Evolutionary conservation across 1,140 invertebrate species (phyloP), one percentile per base, ranked within the genome.

Genomic region (Zaprionus taronus): DNA sequence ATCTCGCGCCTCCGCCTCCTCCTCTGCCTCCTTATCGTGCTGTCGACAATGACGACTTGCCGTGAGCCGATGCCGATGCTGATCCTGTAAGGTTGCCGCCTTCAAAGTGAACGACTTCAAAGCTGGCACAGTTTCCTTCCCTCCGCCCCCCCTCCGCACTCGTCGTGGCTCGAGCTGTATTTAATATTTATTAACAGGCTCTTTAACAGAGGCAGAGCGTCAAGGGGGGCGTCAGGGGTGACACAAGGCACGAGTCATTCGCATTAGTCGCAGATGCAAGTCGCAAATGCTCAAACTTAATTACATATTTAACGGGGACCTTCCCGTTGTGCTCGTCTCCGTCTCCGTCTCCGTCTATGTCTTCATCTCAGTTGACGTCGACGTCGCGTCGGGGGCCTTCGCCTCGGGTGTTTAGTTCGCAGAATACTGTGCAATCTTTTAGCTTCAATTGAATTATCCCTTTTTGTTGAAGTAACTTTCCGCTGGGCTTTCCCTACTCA

Each of bases 141-240:
- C 47, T 22, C 0, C 17, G 5, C 20, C 14, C 47, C 47, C 11
- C 4, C 11, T 22, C 5, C 9, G 7, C 47, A 51, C 47, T 71
- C 70, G 61, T 71, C 68, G 60, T 63, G 34, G 61, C 62, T 57
- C 74, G 47, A 77, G 70, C 55, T 76, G 41, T 71, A 76, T 76
- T 76, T 76, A 71, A 71, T 76, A 76, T 76, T 76, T 76, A 76
- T 76, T 76, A 76, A 71, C 73, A 76, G 61, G 22, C 55, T 24
- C 24, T 28, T 60, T 55, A 71, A 36, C 60, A 26, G 38, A 64
- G 62, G 57, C 57, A 53, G 24, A 53, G 24, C 55, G 26, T 9
- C 49, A 55, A 34, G 28, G 24, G 31, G 6, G 17, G 2, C 4
- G n/a, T n/a, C n/a, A 47, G 41, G n/a, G 7, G 14, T 1, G 53